A percentile compares a stretch with the other conserved stretches of the same genome.
phyloP scores from a whole-genome alignment of 1,140 invertebrate genomes.

The Pseudobourletiella spinata region DNA sequence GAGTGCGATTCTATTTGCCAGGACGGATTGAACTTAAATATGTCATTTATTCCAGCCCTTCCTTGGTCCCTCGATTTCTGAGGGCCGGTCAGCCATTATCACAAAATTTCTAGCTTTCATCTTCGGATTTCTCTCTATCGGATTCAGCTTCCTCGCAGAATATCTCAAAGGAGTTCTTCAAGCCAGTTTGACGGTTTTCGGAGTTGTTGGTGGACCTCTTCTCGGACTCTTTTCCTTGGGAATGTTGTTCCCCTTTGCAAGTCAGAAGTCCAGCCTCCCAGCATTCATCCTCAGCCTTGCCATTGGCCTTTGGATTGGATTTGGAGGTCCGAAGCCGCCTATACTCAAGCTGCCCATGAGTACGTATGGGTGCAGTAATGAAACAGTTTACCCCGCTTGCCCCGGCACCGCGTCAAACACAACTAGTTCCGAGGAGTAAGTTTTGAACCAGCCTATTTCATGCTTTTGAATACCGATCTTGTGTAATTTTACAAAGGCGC shows the following conservation, averaged over 20 bases:
- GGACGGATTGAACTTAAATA: constrained; percentile 56
- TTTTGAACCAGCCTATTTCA: no score
- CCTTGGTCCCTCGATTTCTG: constrained; percentile 4
- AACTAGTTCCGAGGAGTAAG: background rate
- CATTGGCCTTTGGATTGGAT: constrained; percentile 73
- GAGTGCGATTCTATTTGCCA: no score
- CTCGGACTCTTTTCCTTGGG: constrained; percentile 69
- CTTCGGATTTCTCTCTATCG: constrained; percentile 60
- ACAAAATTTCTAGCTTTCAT: constrained; percentile 54
- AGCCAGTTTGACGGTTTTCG: constrained; percentile 65
- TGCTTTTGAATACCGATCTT: no score
- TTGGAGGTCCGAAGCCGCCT: constrained; percentile 64
- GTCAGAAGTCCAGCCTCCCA: constrained; percentile 56
- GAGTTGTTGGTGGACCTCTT: constrained; percentile 67
- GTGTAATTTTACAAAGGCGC: background rate
- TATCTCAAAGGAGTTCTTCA: constrained; percentile 62
- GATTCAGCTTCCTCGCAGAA: constrained; percentile 63
- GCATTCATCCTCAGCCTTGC: constrained; percentile 56
- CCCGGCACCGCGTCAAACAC: background rate
- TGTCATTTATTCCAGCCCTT: background rate
- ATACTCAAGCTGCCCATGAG: constrained; percentile 45
- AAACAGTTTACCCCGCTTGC: constrained; percentile 3
- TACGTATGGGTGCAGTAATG: constrained; percentile 4
- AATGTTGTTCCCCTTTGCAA: constrained; percentile 57
- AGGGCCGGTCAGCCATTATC: constrained; percentile 15